These are phyloP conservation scores for Caerostris extrusa DNA, from an alignment of 1,140 invertebrate genomes.

Conservation along the genomic window DNA sequence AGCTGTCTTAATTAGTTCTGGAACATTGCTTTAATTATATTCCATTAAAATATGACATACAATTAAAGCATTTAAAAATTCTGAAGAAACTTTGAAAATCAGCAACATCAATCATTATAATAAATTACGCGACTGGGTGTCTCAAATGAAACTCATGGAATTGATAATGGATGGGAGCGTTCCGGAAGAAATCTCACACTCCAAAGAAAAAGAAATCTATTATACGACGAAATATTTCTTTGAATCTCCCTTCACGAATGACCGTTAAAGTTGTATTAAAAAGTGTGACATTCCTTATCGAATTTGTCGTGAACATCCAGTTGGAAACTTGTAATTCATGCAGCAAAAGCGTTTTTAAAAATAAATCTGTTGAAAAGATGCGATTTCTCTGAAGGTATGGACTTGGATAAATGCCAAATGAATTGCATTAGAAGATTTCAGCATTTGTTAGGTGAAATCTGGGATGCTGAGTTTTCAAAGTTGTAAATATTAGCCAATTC, in stretches of 20 bases:
- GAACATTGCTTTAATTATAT: not conserved
- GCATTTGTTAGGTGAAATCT: not conserved
- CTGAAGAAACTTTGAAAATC: conserved; percentile 10
- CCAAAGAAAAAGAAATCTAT: not conserved
- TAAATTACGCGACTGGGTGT: conserved; percentile 22
- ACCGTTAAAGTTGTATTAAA: conserved; percentile 18
- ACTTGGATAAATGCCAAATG: not conserved
- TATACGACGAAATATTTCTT: not conserved
- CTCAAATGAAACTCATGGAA: conserved; percentile 21
- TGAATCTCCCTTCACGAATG: not conserved
- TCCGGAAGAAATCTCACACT: not conserved
- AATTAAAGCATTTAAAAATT: not conserved
- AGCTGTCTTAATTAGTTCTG: not conserved
- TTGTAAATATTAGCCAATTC: not conserved
- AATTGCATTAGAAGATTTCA: not conserved
- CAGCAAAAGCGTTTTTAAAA: conserved; percentile 18
- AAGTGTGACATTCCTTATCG: conserved; percentile 26
- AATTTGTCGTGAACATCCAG: not conserved
- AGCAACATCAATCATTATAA: conserved; percentile 13
- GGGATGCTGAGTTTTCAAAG: not conserved
- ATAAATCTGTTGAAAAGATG: not conserved
- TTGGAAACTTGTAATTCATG: conserved; percentile 32
- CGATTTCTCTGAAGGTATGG: not conserved
- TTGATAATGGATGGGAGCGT: conserved; percentile 20
- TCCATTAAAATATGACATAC: not conserved